phyloP scores from a whole-genome alignment of 1,140 invertebrate species.

The Stegodyphus mimosarum region DNA sequence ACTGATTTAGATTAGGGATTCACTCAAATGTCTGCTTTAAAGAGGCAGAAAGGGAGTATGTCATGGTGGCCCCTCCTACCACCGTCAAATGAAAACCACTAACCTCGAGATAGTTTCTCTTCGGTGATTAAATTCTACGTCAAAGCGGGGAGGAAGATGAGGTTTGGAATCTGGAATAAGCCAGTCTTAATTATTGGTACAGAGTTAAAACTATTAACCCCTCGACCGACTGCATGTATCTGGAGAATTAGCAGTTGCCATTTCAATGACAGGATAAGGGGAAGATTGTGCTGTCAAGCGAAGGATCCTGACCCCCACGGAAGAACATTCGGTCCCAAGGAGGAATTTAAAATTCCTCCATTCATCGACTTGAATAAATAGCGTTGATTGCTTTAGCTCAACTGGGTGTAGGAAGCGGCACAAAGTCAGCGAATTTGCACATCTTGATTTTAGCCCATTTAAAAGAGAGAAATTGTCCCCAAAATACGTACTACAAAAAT shows the following conservation, averaged over 20 bases:
- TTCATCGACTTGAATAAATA: no score
- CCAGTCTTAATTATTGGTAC: conserved; percentile 27
- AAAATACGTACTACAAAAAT: no score
- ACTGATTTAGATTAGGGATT: no score
- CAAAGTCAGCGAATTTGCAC: no score
- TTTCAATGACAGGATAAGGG: conserved; percentile 1
- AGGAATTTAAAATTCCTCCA: no score
- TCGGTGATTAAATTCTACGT: conserved; percentile 3
- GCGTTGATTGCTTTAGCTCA: no score
- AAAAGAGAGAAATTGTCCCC: no score
- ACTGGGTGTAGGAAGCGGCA: no score
- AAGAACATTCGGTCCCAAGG: no score
- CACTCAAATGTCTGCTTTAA: no score
- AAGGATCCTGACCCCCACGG: no score
- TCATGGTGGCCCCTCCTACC: neutral
- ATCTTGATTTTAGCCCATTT: no score
- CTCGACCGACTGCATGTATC: conserved; percentile 3
- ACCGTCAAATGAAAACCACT: neutral
- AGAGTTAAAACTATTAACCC: conserved; percentile 16
- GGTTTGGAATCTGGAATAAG: conserved; percentile 14
- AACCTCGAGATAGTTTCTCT: neutral
- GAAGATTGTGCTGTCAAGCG: neutral
- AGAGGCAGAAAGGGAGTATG: neutral
- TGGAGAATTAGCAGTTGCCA: conserved; percentile 4
- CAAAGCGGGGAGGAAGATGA: neutral